These are phyloP conservation scores for Oscheius sp. DNA, from an alignment of 2,888 invertebrate species.

Conservation along the genomic window DNA sequence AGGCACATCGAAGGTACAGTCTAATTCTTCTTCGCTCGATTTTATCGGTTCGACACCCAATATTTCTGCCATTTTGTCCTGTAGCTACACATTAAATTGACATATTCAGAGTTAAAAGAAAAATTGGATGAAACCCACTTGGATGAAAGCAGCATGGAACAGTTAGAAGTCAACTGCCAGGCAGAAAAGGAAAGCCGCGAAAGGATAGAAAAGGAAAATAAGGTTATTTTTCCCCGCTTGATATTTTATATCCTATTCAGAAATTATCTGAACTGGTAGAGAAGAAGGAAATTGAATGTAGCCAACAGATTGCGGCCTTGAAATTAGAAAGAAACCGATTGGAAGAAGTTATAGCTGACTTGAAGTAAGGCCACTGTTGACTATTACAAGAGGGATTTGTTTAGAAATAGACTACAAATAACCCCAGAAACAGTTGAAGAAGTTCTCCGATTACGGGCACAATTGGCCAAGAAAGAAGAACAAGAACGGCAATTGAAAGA, in stretches of 20 bases:
- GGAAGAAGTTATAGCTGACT: constrained; percentile 15
- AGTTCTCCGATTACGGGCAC: constrained; percentile 29
- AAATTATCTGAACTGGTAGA: constrained; percentile 18
- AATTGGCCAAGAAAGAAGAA: constrained; percentile 37
- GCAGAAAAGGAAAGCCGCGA: constrained; percentile 26
- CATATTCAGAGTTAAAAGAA: constrained; percentile 25
- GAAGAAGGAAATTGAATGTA: constrained; percentile 2
- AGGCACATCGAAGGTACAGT: constrained; percentile 18
- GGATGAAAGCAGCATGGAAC: constrained; percentile 19
- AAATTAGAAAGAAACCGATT: constrained; percentile 31
- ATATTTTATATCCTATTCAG: neutral
- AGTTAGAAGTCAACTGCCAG: constrained; percentile 15
- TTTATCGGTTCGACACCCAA: too few species aligned
- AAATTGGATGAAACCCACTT: constrained; percentile 23
- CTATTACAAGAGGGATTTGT: neutral
- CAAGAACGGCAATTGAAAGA: constrained; percentile 31
- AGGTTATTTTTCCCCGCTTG: neutral
- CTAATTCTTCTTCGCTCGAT: neutral
- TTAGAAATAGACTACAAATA: constrained; percentile 35
- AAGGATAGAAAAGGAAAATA: constrained; percentile 16
- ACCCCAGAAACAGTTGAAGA: constrained; percentile 43
- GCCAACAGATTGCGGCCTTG: constrained; percentile 10
- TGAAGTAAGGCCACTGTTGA: constrained; percentile 11
- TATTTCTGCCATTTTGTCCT: too few species aligned
- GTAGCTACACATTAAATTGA: too few species aligned